Percentiles rank a stretch among this genome's conserved stretches.
Conservation (phyloP, 2,888 invertebrate species). For the Oligia strigilis region DNA sequence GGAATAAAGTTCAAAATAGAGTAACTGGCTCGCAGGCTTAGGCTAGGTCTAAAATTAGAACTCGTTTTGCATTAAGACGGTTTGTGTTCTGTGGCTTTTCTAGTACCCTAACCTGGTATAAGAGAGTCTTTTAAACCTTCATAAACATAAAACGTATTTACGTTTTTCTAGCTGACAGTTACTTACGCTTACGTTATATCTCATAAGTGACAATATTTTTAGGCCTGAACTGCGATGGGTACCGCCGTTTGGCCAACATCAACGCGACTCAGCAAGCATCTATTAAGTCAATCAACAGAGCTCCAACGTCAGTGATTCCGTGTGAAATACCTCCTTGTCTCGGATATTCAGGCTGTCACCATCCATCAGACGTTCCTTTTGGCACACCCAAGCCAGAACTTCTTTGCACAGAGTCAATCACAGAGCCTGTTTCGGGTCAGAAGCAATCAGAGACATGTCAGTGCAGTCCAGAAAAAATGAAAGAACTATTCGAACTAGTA, state of each 20-base stretch:
- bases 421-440: background rate
- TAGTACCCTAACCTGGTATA: too few relatives aligned
- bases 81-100: too few relatives aligned
- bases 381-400: background rate
- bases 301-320: conserved; percentile 12
- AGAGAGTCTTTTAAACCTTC: too few relatives aligned
- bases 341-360: background rate
- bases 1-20: too few relatives aligned
- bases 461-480: conserved; percentile 46
- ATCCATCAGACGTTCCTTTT: background rate
- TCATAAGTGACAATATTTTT: conserved; percentile 23
- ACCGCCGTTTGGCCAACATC: background rate
- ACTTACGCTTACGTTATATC: background rate
- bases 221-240: conserved; percentile 23
- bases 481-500: conserved; percentile 37
- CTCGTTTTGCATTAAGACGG: too few relatives aligned
- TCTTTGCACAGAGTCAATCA: background rate
- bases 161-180: too few relatives aligned
- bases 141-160: too few relatives aligned
- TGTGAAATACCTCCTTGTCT: conserved; percentile 29
- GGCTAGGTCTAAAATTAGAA: too few relatives aligned
- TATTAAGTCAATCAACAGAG: conserved; percentile 4
- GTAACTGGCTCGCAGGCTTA: too few relatives aligned
- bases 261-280: conserved; percentile 51
- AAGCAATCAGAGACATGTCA: conserved; percentile 31